Base-by-base conservation (phyloP, 1,140 invertebrate genomes). In the Babylonia areolata region DNA sequence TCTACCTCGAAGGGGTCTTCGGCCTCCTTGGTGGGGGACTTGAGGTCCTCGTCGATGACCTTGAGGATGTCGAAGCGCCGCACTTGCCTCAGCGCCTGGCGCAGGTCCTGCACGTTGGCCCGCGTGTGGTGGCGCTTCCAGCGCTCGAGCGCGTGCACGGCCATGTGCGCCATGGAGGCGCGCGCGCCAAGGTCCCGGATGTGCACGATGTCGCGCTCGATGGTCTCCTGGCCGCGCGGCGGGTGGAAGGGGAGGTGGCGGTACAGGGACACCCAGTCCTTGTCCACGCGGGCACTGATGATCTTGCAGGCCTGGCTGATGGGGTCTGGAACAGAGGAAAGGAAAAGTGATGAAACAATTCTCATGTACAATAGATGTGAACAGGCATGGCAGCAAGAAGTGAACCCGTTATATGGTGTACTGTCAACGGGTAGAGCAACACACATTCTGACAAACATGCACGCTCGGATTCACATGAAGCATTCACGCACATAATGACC, bases 41-140 rank as follows among this genome's bases (percentile, higher is more conserved):
- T 87, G 11, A 91, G 84, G 17, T 75, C 85, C 23, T 85, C 77
- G 28, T 92, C 89, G 28, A 92, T 86, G 35, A 83, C 81, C 23
- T 77, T 81, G 51, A 89, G 51, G 35, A 91, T 77, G 39, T 92
- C 91, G 17, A 73, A 20, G 12, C 90, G 78, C 54, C 78, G 79
- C 17, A 92, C 89, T 40, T 88, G 85, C 73, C 37, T 78, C 54
- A 92, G 42, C 2, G 87, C 87, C n/a, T 81, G 79, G 37, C 82
- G 81, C 11, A 92, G 77, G 73, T 92, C 91, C 42, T 90, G 87
- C n/a, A 90, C 86, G 78, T 84, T 91, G 51, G 89, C 88, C 0
- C 90, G 84, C 3, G 88, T 91, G 84, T 92, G 91, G 79, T 89
- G 88, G 35, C 91, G 89, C 9, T 89, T 86, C 91, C 91, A 92